Base-by-base conservation (phyloP, 2,888 invertebrate genomes). In the Furcula furcula region DNA sequence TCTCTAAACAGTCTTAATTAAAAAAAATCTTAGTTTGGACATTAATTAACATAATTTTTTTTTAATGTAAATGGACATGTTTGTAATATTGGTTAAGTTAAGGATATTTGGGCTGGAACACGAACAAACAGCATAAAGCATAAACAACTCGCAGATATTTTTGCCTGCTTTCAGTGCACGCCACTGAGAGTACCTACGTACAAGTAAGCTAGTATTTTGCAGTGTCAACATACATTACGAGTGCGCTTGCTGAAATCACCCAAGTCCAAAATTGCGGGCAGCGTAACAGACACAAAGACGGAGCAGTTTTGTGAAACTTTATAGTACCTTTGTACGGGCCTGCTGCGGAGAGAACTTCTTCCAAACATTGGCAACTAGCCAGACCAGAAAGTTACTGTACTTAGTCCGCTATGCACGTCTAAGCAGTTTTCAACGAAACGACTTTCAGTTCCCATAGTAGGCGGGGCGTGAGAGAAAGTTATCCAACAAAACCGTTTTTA, bases 351-450 rank as follows among this genome's bases (percentile, higher is more conserved):
- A 47, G 47, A 74, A 77, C 61, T 78, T 73, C 71, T 65, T 60
- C 59, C 74, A 72, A 77, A 79, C 72, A 72, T 68, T 81, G 81
- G 81, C 78, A 52, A 30, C 34, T 37, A 40, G 78, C 79, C 79
- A 81, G 62, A 40, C 51, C 49, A 52, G 55, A 53, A 69, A 76
- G 59, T 76, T 76, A 67, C 67, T 73, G 64, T 61, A 64, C 65
- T 68, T 64, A 65, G 65, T 55, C 57, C 49, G 54, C 62, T 42
- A 55, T 65, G 62, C 76, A 67, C 65, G 61, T 72, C 63, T 67
- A 65, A 67, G 68, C 68, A 68, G 58, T 72, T 70, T 68, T 56
- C 55, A 58, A 55, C 41, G 33, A 60, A 65, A 71, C 63, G 46
- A 63, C 64, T 69, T 64, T 57, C 47, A 25, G 43, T 39, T 47